These are phyloP conservation scores for Pseudopleuronectes americanus DNA, from an alignment of 2,797 vertebrate species.

Conservation along the genomic window DNA sequence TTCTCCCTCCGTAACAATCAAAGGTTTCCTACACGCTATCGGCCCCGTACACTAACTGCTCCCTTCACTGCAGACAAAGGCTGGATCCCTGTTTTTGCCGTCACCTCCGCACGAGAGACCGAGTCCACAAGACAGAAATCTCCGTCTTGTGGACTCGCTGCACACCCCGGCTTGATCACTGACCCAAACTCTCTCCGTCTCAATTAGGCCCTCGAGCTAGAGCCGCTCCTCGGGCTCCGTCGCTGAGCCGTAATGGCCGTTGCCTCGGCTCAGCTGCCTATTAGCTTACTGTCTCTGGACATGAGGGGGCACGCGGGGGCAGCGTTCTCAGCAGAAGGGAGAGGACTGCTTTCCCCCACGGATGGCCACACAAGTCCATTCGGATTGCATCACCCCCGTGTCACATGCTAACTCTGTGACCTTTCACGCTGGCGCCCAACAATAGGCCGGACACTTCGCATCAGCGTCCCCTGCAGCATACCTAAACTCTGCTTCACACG, in stretches of 20 bases:
- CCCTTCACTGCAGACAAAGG: conserved; percentile 19
- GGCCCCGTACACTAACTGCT: conserved; percentile 17
- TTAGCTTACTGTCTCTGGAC: conserved; percentile 72
- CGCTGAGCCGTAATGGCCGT: conserved; percentile 70
- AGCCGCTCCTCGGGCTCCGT: conserved; percentile 61
- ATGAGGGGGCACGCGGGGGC: conserved; percentile 57
- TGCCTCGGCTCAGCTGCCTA: conserved; percentile 66
- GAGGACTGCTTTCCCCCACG: conserved; percentile 64
- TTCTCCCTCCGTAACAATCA: conserved; percentile 31
- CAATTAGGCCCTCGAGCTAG: conserved; percentile 68
- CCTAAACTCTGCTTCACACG: conserved; percentile 25
- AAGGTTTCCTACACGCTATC: conserved; percentile 18
- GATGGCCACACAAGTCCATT: conserved; percentile 71
- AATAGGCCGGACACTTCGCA: conserved; percentile 65
- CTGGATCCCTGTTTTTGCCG: conserved; percentile 34
- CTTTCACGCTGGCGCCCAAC: conserved; percentile 70
- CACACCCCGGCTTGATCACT: conserved; percentile 68
- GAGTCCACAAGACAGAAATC: conserved; percentile 56
- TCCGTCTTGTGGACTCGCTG: conserved; percentile 51
- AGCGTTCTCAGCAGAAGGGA: conserved; percentile 58
- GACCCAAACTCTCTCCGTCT: conserved; percentile 72
- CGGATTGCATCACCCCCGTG: conserved; percentile 71
- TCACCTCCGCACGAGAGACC: conserved; percentile 49
- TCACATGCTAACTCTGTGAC: conserved; percentile 72
- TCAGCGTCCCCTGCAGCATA: conserved; percentile 51